A percentile compares a stretch with the other conserved stretches of the same genome.
Evolutionary conservation across 2,113 vertebrate species (phyloP).

Genomic region (Buteo buteo): DNA sequence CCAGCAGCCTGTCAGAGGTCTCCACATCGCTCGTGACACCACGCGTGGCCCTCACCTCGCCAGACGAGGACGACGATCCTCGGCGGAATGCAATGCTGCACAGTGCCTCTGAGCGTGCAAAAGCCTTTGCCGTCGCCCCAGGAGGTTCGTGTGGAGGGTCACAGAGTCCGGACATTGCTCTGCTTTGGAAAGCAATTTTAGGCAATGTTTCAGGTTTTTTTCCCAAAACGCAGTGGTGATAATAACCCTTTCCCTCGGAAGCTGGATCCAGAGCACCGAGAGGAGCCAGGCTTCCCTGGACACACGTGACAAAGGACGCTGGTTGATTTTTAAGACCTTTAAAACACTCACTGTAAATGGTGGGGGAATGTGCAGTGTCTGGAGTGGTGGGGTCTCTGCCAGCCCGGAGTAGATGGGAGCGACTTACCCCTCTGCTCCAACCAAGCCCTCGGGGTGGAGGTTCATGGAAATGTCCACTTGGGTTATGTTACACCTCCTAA

Average conservation of each 20-base stretch:
- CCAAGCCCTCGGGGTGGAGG: background rate
- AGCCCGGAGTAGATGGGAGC: background rate
- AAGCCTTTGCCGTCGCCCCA: background rate
- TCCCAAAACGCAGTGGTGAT: background rate
- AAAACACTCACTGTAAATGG: background rate
- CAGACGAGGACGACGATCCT: background rate
- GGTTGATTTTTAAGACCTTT: background rate
- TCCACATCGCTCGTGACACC: background rate
- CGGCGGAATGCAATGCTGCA: too few species aligned
- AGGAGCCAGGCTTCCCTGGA: background rate
- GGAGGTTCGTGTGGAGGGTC: background rate
- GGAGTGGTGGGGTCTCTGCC: background rate
- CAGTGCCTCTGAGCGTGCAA: too few species aligned
- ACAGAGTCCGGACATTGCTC: background rate
- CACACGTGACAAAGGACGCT: background rate
- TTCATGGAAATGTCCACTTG: background rate
- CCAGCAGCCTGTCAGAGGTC: background rate
- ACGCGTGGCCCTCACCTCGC: rapidly evolving
- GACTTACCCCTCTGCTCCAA: background rate
- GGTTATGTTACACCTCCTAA: background rate
- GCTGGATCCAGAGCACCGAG: background rate
- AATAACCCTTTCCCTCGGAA: background rate
- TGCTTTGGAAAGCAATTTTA: background rate
- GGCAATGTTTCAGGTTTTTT: background rate
- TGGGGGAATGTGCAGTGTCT: background rate